Percentiles rank a stretch among this genome's conserved stretches.
Evolutionary conservation across 1,140 invertebrate genomes (phyloP).

Genomic region (Hesperophylax magnus): DNA sequence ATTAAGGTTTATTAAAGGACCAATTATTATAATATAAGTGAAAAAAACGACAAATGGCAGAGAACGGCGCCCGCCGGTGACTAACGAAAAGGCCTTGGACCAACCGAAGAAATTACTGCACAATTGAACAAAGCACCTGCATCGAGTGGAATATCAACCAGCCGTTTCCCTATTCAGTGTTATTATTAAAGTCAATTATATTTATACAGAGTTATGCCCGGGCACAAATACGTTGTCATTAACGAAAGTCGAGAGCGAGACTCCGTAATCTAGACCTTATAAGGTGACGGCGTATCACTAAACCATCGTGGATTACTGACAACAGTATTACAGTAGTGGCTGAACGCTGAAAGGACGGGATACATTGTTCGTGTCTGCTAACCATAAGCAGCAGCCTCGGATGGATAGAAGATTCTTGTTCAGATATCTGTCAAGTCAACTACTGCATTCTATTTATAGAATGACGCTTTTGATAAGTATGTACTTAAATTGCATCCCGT

Average conservation of each 20-base stretch:
- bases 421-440: too few relatives aligned
- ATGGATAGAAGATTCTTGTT: too few relatives aligned
- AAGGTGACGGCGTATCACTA: constrained; percentile 10
- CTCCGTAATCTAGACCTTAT: constrained; percentile 23
- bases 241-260: constrained; percentile 21
- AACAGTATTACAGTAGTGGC: too few relatives aligned
- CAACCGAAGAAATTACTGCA: constrained; percentile 5
- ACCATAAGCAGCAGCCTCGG: too few relatives aligned
- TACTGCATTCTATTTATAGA: too few relatives aligned
- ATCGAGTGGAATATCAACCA: constrained; percentile 24
- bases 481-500: too few relatives aligned
- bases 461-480: too few relatives aligned
- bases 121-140: constrained; percentile 25
- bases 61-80: constrained; percentile 25
- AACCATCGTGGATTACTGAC: not conserved
- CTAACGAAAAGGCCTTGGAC: constrained; percentile 24
- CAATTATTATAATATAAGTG: constrained; percentile 10
- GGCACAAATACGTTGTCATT: constrained; percentile 2
- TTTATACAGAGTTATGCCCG: constrained; percentile 5
- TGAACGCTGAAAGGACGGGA: not conserved
- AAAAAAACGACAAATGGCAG: constrained; percentile 10
- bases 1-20: not conserved
- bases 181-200: constrained; percentile 33
- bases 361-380: not conserved
- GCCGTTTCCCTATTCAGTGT: constrained; percentile 30